Evolutionary conservation across 2,113 vertebrate genomes (phyloP), one percentile per base, ranked within the genome.

Genomic region (Pluvianellus socialis): DNA sequence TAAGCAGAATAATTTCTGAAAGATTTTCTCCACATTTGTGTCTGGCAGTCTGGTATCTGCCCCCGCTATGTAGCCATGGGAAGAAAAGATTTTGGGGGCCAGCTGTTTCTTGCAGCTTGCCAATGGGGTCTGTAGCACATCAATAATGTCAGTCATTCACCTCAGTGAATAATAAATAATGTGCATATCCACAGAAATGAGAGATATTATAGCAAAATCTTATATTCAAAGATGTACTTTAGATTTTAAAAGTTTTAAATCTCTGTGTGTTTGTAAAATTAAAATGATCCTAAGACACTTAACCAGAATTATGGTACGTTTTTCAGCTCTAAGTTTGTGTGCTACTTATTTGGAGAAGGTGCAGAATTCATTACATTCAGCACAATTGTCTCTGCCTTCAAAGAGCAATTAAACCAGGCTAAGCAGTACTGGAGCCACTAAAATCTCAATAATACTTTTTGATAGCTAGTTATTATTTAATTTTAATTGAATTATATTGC

Each of bases 401-500:
- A 96, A 94, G 86, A 79, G 58, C 19, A 81, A 49, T 61, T 91
- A 93, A 94, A 68, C 47, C 63, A 77, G 22, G 17, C 76, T 91
- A 94, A 94, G 83, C 49, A 75, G 26, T 72, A 68, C 83, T 94
- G 94, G 91, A 91, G 89, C 80, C 96, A 88, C 83, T 87, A 49
- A 94, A 92, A 94, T 96, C 86, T 94, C 86, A 71, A 21, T 94
- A 93, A 92, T 86, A 52, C 73, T 80, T 94, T 74, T 53, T 81
- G 40, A 72, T 94, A 79, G 27, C 68, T 94, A 72, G 68, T 83
- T 96, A 50, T 91, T 93, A 94, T 94, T 96, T 94, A 61, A 84
- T 96, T 96, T 92, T 95, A 91, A 96, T 94, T 88, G 3, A 87
- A 91, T 96, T 95, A 68, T 68, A 49, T 59, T 56, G 33, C 30